Evolutionary conservation across 2,888 invertebrate genomes (phyloP).

Genomic region (Antitype chi): DNA sequence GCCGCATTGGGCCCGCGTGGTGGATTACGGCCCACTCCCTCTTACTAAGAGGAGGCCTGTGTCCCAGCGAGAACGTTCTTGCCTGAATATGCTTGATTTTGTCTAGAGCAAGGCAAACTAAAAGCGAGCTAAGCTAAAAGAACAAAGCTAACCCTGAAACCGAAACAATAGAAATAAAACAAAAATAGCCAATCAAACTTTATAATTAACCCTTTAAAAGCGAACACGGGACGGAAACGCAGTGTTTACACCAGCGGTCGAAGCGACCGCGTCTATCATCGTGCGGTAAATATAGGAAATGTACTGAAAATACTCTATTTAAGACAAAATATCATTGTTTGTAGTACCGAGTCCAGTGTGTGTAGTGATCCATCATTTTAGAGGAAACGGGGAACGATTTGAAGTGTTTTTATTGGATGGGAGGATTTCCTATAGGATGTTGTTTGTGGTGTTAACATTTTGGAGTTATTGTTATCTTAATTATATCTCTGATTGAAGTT

Average conservation of each 20-base stretch:
- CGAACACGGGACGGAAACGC: conserved; percentile 48
- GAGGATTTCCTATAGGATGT: conserved; percentile 50
- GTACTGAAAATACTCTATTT: conserved; percentile 47
- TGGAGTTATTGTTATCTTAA: conserved; percentile 4
- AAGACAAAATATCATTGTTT: conserved; percentile 53
- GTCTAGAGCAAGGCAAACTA: no score
- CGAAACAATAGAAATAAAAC: background rate
- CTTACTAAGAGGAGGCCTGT: no score
- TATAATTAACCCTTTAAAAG: conserved; percentile 60
- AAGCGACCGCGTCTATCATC: conserved; percentile 44
- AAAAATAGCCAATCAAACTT: conserved; percentile 45
- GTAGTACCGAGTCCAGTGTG: conserved; percentile 22
- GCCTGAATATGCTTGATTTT: no score
- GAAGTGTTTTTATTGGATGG: conserved; percentile 25
- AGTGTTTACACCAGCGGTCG: conserved; percentile 55
- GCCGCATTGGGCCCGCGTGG: no score
- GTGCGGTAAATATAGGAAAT: conserved; percentile 63
- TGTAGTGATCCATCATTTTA: conserved; percentile 47
- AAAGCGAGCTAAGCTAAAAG: no score
- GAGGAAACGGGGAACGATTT: conserved; percentile 38
- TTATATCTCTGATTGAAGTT: conserved; percentile 6
- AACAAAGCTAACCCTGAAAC: conserved; percentile 14
- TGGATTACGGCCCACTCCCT: no score
- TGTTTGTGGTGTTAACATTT: conserved; percentile 32
- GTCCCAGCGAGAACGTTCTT: no score